Base-by-base conservation (phyloP, 1,140 invertebrate genomes). In the Drosophila trapezifrons region DNA sequence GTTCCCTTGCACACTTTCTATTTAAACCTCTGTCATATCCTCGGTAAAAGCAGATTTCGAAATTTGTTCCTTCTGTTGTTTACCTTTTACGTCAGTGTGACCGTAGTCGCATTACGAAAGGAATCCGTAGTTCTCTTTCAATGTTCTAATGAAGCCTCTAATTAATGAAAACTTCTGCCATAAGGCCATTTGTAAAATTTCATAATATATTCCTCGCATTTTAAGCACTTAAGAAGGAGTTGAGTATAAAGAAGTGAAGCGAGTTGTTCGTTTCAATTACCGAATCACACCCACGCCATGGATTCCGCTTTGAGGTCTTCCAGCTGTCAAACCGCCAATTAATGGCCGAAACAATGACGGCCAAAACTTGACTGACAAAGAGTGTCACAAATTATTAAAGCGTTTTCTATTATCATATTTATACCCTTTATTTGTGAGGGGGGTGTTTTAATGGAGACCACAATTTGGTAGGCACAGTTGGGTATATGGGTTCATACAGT, bases 251-350 rank as follows among this genome's bases (percentile, higher is more conserved):
- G 12, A 32, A 13, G 13, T 62, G 32, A 60, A 22, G 27, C 25
- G 13, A 38, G 51, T 25, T 71, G 51, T 64, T 52, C 57, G 80
- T 81, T 78, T 78, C 72, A 69, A 78, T 85, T 73, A 75, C 72
- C 79, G 45, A 75, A 81, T 74, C 47, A 70, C 82, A 86, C 82
- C 78, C 74, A 74, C 82, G 51, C 47, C 43, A 66, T 59, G 58
- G 70, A 77, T 56, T 57, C 59, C 56, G 62, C 75, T 47, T 71
- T 76, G 37, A 76, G 67, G 47, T 69, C 67, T 78, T 32, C 22
- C 45, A 58, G 69, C 74, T 83, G 80, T 83, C 80, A 83, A 76
- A 56, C 45, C 40, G 56, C 65, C 82, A 84, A 85, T 81, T 81
- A 75, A 85, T 81, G 78, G 73, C 55, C 18, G n/a, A 69, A 69